A percentile compares a stretch with the other conserved stretches of the same genome.
Conservation (phyloP, 2,797 vertebrate species). For the Bufotes viridis region DNA sequence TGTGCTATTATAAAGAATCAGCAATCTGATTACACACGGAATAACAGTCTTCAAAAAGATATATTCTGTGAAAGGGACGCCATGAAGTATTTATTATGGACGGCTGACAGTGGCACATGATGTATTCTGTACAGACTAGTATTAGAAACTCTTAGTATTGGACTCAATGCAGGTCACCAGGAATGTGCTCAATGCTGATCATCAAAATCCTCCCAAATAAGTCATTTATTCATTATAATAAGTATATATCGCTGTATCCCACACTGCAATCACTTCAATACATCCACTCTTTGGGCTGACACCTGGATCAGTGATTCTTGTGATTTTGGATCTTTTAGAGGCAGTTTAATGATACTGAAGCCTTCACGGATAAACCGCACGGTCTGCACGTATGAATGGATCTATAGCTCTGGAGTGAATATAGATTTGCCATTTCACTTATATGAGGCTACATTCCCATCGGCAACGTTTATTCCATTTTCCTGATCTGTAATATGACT, state of each 20-base stretch:
- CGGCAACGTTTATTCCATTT: too few species aligned
- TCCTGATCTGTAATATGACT: too few species aligned
- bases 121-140: neutral
- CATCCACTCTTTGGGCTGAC: too few species aligned
- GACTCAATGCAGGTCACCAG: neutral
- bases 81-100: neutral
- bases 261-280: too few species aligned
- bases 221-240: neutral
- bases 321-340: neutral
- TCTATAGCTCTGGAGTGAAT: too few species aligned
- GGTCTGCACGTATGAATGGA: neutral
- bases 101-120: neutral
- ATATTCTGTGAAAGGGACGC: constrained; percentile 12
- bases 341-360: neutral
- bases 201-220: neutral
- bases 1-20: constrained; percentile 43
- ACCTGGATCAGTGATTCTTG: neutral
- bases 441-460: too few species aligned
- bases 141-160: neutral
- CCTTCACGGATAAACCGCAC: neutral
- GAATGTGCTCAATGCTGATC: neutral
- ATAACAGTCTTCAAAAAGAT: constrained; percentile 57
- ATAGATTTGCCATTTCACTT: too few species aligned
- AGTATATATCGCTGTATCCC: too few species aligned
- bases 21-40: constrained; percentile 32